Evolutionary conservation across 2,797 vertebrate genomes (phyloP).

Genomic region (Tamandua tetradactyla): DNA sequence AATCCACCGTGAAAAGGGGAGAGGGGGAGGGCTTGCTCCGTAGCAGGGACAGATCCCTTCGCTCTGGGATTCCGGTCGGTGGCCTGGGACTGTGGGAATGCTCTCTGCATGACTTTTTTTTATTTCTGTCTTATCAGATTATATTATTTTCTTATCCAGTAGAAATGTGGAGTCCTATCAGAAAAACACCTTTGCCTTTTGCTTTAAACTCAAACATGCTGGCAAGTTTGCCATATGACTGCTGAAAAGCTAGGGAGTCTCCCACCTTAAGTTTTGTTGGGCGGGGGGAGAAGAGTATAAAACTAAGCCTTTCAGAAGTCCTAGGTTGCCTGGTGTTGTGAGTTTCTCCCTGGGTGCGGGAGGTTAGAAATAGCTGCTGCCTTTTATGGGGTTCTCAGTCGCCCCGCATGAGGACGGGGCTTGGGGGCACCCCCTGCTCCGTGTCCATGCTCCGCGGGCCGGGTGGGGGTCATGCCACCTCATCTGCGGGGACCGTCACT

Average conservation of each 20-base stretch:
- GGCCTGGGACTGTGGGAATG: not conserved
- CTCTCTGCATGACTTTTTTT: not conserved
- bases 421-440: no score
- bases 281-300: constrained; percentile 63
- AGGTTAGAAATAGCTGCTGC: constrained; percentile 76
- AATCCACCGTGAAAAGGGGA: no score
- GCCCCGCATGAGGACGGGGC: constrained; percentile 15
- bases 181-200: not conserved
- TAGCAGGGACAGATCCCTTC: not conserved
- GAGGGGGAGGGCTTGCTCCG: not conserved
- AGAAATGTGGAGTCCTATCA: not conserved
- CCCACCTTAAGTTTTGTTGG: constrained; percentile 59
- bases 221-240: not conserved
- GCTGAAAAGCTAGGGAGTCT: constrained; percentile 68
- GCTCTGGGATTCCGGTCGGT: not conserved
- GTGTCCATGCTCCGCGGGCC: no score
- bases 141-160: not conserved
- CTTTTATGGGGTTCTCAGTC: constrained; percentile 75
- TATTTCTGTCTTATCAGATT: not conserved
- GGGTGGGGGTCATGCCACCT: no score
- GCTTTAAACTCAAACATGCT: not conserved
- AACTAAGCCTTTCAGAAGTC: constrained; percentile 72
- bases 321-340: constrained; percentile 53
- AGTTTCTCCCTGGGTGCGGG: constrained; percentile 60
- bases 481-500: no score